phyloP scores from a whole-genome alignment of 2,113 vertebrate species.

The Felis catus region DNA sequence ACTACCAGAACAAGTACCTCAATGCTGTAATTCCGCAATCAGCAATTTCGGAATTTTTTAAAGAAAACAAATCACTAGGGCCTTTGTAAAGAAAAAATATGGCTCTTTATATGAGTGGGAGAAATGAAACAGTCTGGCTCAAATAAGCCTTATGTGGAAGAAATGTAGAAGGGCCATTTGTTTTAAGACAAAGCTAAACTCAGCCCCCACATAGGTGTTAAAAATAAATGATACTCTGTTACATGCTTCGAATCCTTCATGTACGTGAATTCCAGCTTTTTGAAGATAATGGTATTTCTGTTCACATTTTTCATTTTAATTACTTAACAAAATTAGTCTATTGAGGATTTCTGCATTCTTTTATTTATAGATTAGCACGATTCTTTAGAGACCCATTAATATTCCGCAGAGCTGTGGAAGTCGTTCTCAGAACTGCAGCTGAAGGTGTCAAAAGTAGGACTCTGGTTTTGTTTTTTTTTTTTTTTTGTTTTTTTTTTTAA shows the following conservation, averaged over 20 bases:
- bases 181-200: background rate
- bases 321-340: constrained; percentile 33
- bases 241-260: background rate
- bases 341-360: constrained; percentile 34
- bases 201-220: background rate
- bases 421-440: constrained; percentile 18
- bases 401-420: constrained; percentile 22
- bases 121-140: background rate
- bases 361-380: constrained; percentile 53
- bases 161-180: background rate
- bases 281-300: constrained; percentile 46
- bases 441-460: constrained; percentile 10
- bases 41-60: background rate
- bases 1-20: background rate
- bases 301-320: constrained; percentile 56
- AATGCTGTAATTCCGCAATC: background rate
- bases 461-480: background rate
- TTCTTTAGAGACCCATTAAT: constrained; percentile 53
- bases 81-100: background rate
- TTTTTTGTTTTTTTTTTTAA: background rate
- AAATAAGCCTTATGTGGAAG: background rate
- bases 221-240: background rate
- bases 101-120: background rate
- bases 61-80: background rate
- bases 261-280: background rate